phyloP scores from a whole-genome alignment of 2,888 invertebrate genomes.

The Rhagonycha lutea region DNA sequence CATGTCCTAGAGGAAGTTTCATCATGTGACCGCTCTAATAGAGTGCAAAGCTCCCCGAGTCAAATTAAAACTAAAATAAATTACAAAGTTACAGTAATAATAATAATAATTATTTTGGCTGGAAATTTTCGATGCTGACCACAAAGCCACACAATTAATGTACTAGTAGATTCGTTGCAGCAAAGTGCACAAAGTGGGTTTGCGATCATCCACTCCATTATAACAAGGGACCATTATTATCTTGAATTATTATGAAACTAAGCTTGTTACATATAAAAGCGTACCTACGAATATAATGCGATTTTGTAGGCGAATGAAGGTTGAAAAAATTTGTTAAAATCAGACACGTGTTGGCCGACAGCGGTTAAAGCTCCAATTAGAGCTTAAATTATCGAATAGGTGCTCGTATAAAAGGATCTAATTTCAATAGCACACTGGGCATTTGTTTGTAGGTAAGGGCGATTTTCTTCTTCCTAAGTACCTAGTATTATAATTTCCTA shows the following conservation, averaged over 20 bases:
- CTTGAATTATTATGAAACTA: conserved; percentile 38
- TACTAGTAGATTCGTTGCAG: background rate
- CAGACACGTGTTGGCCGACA: conserved; percentile 46
- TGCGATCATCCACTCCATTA: conserved; percentile 20
- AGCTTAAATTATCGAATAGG: conserved; percentile 30
- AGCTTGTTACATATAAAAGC: conserved; percentile 43
- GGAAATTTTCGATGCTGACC: conserved; percentile 36
- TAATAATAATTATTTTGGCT: background rate
- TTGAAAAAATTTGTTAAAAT: conserved; percentile 45
- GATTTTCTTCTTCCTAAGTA: conserved; percentile 43
- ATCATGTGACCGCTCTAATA: conserved; percentile 40
- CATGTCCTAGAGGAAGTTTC: conserved; percentile 39
- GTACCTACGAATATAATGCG: conserved; percentile 35
- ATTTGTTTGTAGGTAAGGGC: conserved; percentile 41
- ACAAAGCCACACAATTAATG: conserved; percentile 40
- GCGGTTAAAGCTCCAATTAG: conserved; percentile 48
- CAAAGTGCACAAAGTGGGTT: conserved; percentile 23
- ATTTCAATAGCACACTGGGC: conserved; percentile 27
- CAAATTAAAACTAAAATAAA: conserved; percentile 30
- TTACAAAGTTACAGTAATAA: background rate
- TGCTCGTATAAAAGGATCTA: conserved; percentile 22
- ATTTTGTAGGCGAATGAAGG: conserved; percentile 42
- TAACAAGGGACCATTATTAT: conserved; percentile 40
- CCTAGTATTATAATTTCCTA: conserved; percentile 48
- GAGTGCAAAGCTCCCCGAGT: conserved; percentile 27